Evolutionary conservation across 2,113 vertebrate genomes (phyloP), one percentile per base, ranked within the genome.

Genomic region (Cettia cetti): DNA sequence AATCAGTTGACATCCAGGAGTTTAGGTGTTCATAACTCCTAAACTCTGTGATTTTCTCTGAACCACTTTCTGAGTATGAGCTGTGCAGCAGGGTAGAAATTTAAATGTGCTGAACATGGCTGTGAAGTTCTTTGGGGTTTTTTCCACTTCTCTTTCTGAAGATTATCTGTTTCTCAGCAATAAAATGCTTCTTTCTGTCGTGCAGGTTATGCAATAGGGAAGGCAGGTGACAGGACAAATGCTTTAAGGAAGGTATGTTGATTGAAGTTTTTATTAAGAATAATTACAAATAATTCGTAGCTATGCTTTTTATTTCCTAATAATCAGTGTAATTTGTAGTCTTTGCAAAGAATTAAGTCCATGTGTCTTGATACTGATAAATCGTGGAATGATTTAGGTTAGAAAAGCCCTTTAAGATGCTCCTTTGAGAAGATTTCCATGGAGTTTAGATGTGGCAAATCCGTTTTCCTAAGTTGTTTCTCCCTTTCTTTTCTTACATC

Each of bases 171-270:
- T 71, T 53, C 42, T 61, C 45, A 68, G 24, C 81, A 85, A 57
- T 72, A 53, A 83, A 78, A 42, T 57, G 4, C 13, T 42, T 78
- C 21, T 81, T 50, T 64, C n/a, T 93, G 20, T 81, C 83, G 77
- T 72, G 49, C 96, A 99, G 99, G 99, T 61, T 99, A 99, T 96
- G 99, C 99, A 6, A 1, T 99, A 93, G 99, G 99, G 54, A 99
- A 99, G 94, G 99, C 99, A 69, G 54, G 96, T 70, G 98, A 99
- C 79, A 97, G 98, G 93, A 90, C n/a, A 20, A 98, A 98, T 5
- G 99, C 99, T 53, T 96, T 99, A 70, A 98, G 99, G 95, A 99
- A 99, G 94, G 99, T 99, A 97, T 10, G 97, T 97, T 24, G 18
- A 64, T 18, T 24, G 15, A 76, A 31, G 9, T 56, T 54, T 21